Evolutionary conservation across 2,888 invertebrate species (phyloP), one percentile per base, ranked within the genome.

Genomic region (Callyntrura guangdongensis): DNA sequence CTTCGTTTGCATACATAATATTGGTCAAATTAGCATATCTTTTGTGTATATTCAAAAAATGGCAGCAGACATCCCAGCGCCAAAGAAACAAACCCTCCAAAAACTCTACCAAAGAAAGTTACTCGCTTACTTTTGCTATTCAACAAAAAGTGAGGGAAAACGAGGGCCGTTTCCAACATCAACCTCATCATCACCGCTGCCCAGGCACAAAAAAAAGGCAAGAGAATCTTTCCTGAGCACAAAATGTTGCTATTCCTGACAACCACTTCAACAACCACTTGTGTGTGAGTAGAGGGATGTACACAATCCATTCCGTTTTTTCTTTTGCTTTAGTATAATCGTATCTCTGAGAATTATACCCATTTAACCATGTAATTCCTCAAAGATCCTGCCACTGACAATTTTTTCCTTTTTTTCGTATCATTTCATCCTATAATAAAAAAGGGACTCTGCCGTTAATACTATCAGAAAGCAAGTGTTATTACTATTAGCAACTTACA

Each of bases 1-100:
- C 83, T 88, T 88, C 82, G 82, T 82, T 88, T 87, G 87, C 87
- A 87, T 87, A 81, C 81, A 88, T 83, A 88, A 88, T 83, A 82
- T 56, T 49, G 47, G 72, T 47, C 53, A 81, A 81, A 88, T 88
- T 88, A 88, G 88, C 88, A 88, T 88, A 88, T 88, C 88, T 88
- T 88, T 69, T 88, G 82, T 88, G 67, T 69, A 67, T 87, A 8
- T 45, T 81, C 81, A 81, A 81, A 36, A n/a, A 79, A 81, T 77
- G 77, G 77, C 77, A 25, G 81, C 49, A 72, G 88, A 88, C 74
- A 88, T 83, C 56, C 47, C 22, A 11, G 36, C 36, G 36, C 36
- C 36, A 36, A n/a, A 53, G 22, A 88, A 82, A 61, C 12, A 53
- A 14, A 53, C 36, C 36, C n/a, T n/a, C n/a, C n/a, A n/a, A n/a